Conservation (phyloP, 64 coral and sea anemone species). For the Dendronephthya gigantea region DNA sequence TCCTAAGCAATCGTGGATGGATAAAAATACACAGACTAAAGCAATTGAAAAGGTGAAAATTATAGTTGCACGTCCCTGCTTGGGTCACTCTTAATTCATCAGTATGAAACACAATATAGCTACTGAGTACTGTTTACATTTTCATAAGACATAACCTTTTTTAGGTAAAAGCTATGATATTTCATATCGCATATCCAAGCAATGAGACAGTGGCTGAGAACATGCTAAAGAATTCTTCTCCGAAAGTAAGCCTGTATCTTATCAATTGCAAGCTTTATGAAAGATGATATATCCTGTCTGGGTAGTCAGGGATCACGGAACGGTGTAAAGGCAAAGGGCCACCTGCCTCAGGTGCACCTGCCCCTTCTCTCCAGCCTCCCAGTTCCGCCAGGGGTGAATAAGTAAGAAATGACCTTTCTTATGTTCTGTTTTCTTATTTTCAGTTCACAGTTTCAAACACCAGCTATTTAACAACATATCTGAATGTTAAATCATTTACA, state of each 20-base stretch:
- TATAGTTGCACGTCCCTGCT: too few relatives aligned
- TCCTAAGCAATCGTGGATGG: not conserved
- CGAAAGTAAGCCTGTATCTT: not conserved
- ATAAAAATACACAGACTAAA: not conserved
- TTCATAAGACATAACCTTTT: too few relatives aligned
- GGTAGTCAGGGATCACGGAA: too few relatives aligned
- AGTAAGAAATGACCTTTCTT: too few relatives aligned
- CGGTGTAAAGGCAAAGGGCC: too few relatives aligned
- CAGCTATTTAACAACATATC: not conserved
- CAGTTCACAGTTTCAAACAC: not conserved
- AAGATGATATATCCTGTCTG: too few relatives aligned
- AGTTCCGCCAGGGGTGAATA: too few relatives aligned
- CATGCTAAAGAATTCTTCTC: not conserved
- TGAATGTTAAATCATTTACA: not conserved
- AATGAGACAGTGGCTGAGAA: not conserved
- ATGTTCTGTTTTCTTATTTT: not conserved
- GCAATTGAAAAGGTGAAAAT: not conserved
- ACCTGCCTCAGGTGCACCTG: too few relatives aligned
- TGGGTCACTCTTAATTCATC: too few relatives aligned
- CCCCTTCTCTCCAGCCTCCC: too few relatives aligned
- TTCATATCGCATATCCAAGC: not conserved
- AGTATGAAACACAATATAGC: too few relatives aligned
- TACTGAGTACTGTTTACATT: too few relatives aligned
- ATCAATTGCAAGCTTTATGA: not conserved
- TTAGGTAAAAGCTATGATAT: not conserved